Conservation (phyloP, 2,113 vertebrate genomes). For the Choloepus hoffmanni region DNA sequence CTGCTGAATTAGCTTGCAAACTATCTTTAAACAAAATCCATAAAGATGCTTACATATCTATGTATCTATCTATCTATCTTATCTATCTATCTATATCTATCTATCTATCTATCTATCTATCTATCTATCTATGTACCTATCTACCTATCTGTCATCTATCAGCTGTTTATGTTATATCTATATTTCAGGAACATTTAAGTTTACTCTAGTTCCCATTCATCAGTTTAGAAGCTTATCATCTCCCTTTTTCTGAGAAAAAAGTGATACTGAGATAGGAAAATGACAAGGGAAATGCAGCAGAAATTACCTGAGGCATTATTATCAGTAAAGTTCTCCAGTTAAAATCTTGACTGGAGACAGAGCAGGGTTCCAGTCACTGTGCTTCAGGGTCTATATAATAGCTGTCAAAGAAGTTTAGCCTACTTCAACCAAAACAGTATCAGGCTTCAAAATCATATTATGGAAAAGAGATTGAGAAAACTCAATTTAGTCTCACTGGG, state of each 20-base stretch:
- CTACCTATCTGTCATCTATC: background rate
- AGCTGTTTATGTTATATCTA: background rate
- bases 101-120: background rate
- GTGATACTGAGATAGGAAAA: background rate
- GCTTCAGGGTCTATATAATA: constrained; percentile 54
- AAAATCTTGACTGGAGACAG: constrained; percentile 35
- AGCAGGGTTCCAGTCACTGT: background rate
- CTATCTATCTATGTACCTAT: background rate
- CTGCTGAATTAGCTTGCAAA: background rate
- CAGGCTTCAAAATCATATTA: constrained; percentile 46
- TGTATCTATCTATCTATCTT: background rate
- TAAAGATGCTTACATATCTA: background rate
- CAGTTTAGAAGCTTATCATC: background rate
- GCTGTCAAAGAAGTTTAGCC: constrained; percentile 55
- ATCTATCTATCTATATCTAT: too few species aligned
- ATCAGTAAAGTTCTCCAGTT: background rate
- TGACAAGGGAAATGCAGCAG: background rate
- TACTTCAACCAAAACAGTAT: constrained; percentile 53
- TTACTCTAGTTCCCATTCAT: background rate
- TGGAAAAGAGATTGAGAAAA: constrained; percentile 61
- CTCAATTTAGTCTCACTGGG: constrained; percentile 40
- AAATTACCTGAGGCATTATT: constrained; percentile 22
- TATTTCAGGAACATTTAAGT: background rate
- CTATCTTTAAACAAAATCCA: background rate
- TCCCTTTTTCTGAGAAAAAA: background rate